Percentiles rank a stretch among this genome's conserved stretches.
Evolutionary conservation across 2,113 vertebrate genomes (phyloP).

Genomic region (Oryctolagus cuniculus): mOryCun1.1 NC_091453.1:6492501-6493000

Average conservation of each 20-base stretch:
- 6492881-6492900: conserved; percentile 84
- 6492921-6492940: conserved; percentile 77
- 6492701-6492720: conserved; percentile 73
- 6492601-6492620: conserved; percentile 53
- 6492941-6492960: conserved; percentile 59
- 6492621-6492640: conserved; percentile 39
- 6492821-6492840: conserved; percentile 77
- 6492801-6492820: conserved; percentile 79
- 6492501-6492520: conserved; percentile 4
- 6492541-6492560: background rate
- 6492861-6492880: conserved; percentile 66
- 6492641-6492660: conserved; percentile 18
- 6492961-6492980: conserved; percentile 78
- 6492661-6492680: conserved; percentile 34
- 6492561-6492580: conserved; percentile 38
- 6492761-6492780: conserved; percentile 62
- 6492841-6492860: conserved; percentile 78
- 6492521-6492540: background rate
- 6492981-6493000: conserved; percentile 76
- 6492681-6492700: conserved; percentile 55
- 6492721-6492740: conserved; percentile 65
- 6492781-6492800: conserved; percentile 71
- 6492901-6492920: conserved; percentile 78
- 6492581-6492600: conserved; percentile 56
- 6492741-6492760: conserved; percentile 22